Evolutionary conservation across 2,888 invertebrate species (phyloP).

Genomic region (Microctonus aethiopoides): DNA sequence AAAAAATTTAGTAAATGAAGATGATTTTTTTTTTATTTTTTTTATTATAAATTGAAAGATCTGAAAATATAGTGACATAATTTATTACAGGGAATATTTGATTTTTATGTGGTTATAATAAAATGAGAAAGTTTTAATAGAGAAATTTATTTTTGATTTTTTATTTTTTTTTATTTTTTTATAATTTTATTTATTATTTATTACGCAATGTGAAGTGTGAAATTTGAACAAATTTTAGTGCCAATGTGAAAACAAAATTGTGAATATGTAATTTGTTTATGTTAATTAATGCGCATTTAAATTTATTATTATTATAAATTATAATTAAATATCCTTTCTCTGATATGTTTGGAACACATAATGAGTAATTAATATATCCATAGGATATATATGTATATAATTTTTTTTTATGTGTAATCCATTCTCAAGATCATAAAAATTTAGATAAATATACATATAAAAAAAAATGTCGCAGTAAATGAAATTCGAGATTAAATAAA

Average conservation of each 20-base stretch:
- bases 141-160: neutral
- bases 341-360: neutral
- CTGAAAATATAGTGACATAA: too few species aligned
- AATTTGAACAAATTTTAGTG: neutral
- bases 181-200: too few species aligned
- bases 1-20: neutral
- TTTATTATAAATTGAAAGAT: too few species aligned
- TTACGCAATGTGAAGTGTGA: neutral
- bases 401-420: neutral
- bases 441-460: neutral
- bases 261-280: too few species aligned
- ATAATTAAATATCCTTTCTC: neutral
- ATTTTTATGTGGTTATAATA: neutral
- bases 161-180: too few species aligned
- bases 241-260: neutral
- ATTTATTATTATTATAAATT: neutral
- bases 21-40: neutral
- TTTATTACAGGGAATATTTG: too few species aligned
- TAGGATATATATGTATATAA: neutral
- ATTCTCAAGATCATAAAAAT: conserved; percentile 18
- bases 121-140: neutral
- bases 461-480: neutral
- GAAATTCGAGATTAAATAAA: neutral
- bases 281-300: neutral
- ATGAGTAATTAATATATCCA: neutral